Evolutionary conservation across 1,140 invertebrate species (phyloP), one percentile per base, ranked within the genome.

Genomic region (Apolygus lucorum): DNA sequence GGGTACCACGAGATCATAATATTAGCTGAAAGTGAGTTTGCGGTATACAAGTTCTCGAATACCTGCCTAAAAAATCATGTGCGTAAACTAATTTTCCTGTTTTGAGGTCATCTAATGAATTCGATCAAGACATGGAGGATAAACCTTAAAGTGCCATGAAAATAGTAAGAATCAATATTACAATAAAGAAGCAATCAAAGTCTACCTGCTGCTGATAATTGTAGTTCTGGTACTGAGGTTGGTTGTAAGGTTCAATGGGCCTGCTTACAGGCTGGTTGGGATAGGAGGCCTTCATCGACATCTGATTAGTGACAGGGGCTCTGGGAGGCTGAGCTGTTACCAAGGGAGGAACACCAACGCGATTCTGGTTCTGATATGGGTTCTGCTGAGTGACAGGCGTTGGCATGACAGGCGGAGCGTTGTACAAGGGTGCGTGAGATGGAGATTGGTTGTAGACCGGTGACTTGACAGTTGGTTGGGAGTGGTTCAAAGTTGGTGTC

Each of bases 151-250:
- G n/a, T n/a, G n/a, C n/a, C n/a, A n/a, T n/a, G n/a, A n/a, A n/a
- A n/a, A n/a, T n/a, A n/a, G n/a, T n/a, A n/a, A n/a, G n/a, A n/a
- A n/a, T n/a, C n/a, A n/a, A n/a, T n/a, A n/a, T n/a, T n/a, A n/a
- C n/a, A 42, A 42, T 17, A 42, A 8, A 42, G 34, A 42, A 42
- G 17, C 17, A 42, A 42, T 42, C 4, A 17, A 42, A 4, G 4
- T 42, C 34, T 42, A 59, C 54, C 54, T 59, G 54, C 4, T 59
- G 54, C 54, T 59, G 54, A 24, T 59, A 17, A 59, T 59, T 59
- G 54, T 59, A 59, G 22, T 59, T 59, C 54, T 17, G 11, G 54
- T 59, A 59, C 22, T 59, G 54, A 59, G 54, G 54, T 59, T 59
- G 54, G 22, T 59, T 59, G 22, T 59, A 59, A 22, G 54, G 54